Evolutionary conservation across 2,888 invertebrate species (phyloP).

Genomic region (Luffia ferchaultella): DNA sequence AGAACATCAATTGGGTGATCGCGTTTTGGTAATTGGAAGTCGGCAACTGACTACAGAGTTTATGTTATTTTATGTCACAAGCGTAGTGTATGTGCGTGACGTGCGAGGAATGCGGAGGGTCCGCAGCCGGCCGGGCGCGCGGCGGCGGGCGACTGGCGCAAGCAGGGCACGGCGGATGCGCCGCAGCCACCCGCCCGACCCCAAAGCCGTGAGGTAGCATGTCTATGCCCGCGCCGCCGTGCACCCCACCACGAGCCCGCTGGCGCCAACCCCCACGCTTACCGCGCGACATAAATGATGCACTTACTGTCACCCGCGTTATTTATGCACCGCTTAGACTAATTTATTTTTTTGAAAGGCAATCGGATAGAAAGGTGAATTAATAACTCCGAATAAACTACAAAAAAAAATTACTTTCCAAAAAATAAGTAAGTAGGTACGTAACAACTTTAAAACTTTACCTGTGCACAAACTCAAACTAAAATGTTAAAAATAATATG

Average conservation of each 20-base stretch:
- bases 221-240: slow-evolving; percentile 29
- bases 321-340: too few species aligned
- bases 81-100: not conserved
- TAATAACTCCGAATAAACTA: too few species aligned
- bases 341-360: too few species aligned
- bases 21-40: not conserved
- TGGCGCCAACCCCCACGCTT: not conserved
- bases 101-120: not conserved
- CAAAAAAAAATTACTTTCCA: too few species aligned
- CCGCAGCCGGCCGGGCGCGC: slow-evolving; percentile 41
- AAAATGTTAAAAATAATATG: too few species aligned
- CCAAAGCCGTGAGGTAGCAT: not conserved
- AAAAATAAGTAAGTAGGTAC: too few species aligned
- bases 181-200: slow-evolving; percentile 23
- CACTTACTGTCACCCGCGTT: too few species aligned
- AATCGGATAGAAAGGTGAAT: too few species aligned
- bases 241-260: slow-evolving; percentile 45
- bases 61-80: not conserved
- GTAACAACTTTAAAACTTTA: too few species aligned
- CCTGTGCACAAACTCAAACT: too few species aligned
- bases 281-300: not conserved
- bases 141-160: slow-evolving; percentile 60
- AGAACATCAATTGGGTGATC: not conserved
- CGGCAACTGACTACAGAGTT: not conserved
- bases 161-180: slow-evolving; percentile 56